Base-by-base conservation (phyloP, 1,140 invertebrate species). In the Carcinoscorpius rotundicauda region DNA sequence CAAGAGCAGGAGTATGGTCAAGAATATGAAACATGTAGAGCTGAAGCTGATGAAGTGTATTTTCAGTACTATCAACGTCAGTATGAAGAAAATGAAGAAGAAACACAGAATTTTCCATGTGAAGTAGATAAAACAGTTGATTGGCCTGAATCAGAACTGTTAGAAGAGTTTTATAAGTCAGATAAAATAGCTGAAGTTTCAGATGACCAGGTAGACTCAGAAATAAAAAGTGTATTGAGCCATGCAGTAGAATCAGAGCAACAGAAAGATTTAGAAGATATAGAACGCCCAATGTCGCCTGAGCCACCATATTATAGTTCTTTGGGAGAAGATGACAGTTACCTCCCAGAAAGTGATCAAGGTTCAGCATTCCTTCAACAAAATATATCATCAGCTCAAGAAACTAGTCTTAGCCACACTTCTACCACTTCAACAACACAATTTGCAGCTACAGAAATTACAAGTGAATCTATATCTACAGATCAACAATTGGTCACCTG, bases 261-360 rank as follows among this genome's bases (percentile, higher is more conserved):
- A 55, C 53, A 55, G 3, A n/a, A 55, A 8, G 53, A 55, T 55
- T 55, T 55, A 6, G 53, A 55, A 55, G n/a, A 55, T 3, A 6
- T 8, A n/a, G 53, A 55, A 6, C 6, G n/a, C n/a, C 53, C 53
- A 55, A 55, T n/a, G 53, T 6, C 53, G 53, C n/a, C n/a, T 55
- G 6, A 6, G 53, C 53, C 53, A 55, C 53, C 53, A n/a, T 6
- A 55, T 8, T 55, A 55, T 55, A 6, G 6, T n/a, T 55, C n/a
- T 6, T n/a, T n/a, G n/a, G 53, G 6, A 6, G 53, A 55, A 6
- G 53, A 55, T 55, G 6, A 55, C 48, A 68, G 64, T 61, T 68
- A 64, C 49, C 64, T 68, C 49, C 67, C 67, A 5, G 67, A 68
- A 66, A 68, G 67, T 59, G 67, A 68, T 11, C 67, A 68, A 50